Evolutionary conservation across 2,797 vertebrate genomes (phyloP).

Genomic region (Eulemur rubriventer): DNA sequence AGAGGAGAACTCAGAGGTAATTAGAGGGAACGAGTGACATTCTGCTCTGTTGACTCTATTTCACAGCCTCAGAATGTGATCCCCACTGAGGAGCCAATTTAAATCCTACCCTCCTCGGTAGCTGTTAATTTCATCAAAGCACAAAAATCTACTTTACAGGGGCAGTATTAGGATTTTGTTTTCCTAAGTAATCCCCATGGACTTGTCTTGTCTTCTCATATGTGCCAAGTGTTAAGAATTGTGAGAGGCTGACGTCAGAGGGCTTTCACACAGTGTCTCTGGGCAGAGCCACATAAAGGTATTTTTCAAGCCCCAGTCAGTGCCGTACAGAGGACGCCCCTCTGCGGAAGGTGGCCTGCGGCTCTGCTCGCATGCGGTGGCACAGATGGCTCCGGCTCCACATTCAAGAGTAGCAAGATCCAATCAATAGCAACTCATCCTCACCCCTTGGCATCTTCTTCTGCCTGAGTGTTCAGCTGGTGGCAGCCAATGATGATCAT

Average conservation of each 20-base stretch:
- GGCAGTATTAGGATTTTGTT: not conserved
- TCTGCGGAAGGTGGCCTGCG: rapidly evolving
- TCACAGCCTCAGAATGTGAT: not conserved
- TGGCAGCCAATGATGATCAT: not conserved
- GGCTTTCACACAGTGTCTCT: not conserved
- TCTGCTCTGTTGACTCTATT: not conserved
- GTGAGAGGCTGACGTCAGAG: not conserved
- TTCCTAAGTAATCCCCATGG: not conserved
- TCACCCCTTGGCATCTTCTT: rapidly evolving
- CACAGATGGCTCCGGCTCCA: rapidly evolving
- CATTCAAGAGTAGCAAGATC: rapidly evolving
- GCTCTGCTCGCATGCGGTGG: rapidly evolving
- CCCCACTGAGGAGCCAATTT: not conserved
- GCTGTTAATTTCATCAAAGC: not conserved
- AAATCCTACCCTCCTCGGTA: not conserved
- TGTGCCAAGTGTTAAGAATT: not conserved
- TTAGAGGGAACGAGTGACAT: not conserved
- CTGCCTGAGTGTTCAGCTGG: not conserved
- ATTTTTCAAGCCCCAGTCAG: rapidly evolving
- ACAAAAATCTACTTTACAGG: not conserved
- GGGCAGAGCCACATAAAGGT: not conserved
- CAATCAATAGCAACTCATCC: rapidly evolving
- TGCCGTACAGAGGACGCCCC: not conserved
- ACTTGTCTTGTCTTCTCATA: not conserved
- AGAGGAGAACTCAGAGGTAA: not conserved